These are phyloP conservation scores for Macroteleia sp. DNA, from an alignment of 2,888 invertebrate genomes.

Conservation along the genomic window DNA sequence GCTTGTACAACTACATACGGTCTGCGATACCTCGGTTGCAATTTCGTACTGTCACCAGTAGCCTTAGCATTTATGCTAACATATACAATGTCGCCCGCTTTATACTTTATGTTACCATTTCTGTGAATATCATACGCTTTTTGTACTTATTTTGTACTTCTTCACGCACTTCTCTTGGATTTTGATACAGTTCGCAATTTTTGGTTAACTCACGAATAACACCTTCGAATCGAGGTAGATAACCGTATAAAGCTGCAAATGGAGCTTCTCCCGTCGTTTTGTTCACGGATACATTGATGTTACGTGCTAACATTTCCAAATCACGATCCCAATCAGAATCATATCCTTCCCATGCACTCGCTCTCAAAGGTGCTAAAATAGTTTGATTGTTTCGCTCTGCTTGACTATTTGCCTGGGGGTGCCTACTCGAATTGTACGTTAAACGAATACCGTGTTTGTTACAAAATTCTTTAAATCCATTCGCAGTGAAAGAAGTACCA, in stretches of 20 bases:
- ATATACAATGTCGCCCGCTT: conserved; percentile 27
- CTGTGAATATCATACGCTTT: not conserved
- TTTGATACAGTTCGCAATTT: not conserved
- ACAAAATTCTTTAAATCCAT: conserved; percentile 50
- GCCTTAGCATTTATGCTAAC: conserved; percentile 3
- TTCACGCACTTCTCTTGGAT: not conserved
- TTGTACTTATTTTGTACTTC: not conserved
- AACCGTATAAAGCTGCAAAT: conserved; percentile 58
- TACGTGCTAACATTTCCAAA: not conserved
- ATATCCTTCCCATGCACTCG: no score
- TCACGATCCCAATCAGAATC: not conserved
- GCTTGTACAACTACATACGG: conserved; percentile 2
- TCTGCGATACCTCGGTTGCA: conserved; percentile 6
- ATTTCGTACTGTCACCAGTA: not conserved
- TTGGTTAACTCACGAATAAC: not conserved
- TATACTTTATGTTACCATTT: no score
- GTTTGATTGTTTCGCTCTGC: conserved; percentile 31
- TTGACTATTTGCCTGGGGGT: conserved; percentile 45
- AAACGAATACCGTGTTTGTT: conserved; percentile 14
- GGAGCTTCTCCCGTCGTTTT: conserved; percentile 41
- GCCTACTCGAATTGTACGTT: conserved; percentile 34
- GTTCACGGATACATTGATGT: not conserved
- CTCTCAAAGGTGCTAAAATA: no score
- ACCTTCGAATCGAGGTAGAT: conserved; percentile 7
- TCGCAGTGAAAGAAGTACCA: conserved; percentile 57